Evolutionary conservation across 2,797 vertebrate species (phyloP).

Genomic region (Hydrocynus forskahlii): DNA sequence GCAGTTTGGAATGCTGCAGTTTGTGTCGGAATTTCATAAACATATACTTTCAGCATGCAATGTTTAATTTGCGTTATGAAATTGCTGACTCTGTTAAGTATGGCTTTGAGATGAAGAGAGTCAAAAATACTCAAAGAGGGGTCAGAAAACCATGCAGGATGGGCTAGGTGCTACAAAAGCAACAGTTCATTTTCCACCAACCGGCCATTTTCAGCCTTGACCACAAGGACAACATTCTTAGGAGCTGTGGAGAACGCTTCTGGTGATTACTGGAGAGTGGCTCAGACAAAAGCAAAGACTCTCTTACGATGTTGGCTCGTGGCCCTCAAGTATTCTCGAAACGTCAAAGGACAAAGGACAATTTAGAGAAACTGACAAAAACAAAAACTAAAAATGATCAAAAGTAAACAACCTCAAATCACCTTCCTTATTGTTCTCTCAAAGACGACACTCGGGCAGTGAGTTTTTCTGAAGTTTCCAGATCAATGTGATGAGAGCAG

Average conservation of each 20-base stretch:
- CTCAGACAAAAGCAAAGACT: not conserved
- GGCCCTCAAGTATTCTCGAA: conserved; percentile 11
- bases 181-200: conserved; percentile 32
- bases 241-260: conserved; percentile 3
- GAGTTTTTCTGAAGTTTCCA: too few relatives aligned
- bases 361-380: not conserved
- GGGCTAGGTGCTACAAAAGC: conserved; percentile 29
- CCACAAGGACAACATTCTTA: conserved; percentile 8
- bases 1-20: conserved; percentile 70
- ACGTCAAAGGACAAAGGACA: not conserved
- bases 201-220: conserved; percentile 25
- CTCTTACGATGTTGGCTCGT: not conserved
- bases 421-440: not conserved
- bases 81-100: conserved; percentile 67
- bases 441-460: not conserved
- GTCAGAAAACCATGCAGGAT: conserved; percentile 68
- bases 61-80: conserved; percentile 73
- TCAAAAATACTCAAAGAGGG: conserved; percentile 73
- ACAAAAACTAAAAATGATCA: not conserved
- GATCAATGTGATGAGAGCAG: too few relatives aligned
- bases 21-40: conserved; percentile 72
- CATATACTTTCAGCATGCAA: conserved; percentile 70
- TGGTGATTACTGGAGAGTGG: not conserved
- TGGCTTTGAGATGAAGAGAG: conserved; percentile 65
- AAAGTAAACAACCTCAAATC: not conserved